phyloP scores from a whole-genome alignment of 1,140 invertebrate species.

The Venturia canescens region DNA sequence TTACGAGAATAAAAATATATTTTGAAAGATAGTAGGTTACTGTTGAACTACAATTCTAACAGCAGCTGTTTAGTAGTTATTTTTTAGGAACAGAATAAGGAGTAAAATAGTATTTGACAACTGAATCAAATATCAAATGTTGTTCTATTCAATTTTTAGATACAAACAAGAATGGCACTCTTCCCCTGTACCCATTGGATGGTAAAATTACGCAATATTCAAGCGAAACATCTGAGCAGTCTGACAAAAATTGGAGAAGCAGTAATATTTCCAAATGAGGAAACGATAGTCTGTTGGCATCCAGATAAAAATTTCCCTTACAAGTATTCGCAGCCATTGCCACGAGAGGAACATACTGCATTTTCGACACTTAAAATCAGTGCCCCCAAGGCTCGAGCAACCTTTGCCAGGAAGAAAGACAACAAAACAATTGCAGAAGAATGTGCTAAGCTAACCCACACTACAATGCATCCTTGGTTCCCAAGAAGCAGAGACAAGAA shows the following conservation, averaged over 20 bases:
- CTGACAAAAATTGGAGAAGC: not conserved
- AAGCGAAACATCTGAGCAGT: too few species aligned
- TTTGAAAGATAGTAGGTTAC: too few species aligned
- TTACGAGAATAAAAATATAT: too few species aligned
- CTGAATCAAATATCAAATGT: too few species aligned
- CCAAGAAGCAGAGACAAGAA: slow-evolving; percentile 82
- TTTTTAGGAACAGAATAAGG: too few species aligned
- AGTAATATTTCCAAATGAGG: slow-evolving; percentile 66
- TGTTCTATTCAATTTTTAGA: too few species aligned
- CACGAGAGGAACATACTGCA: slow-evolving; percentile 67
- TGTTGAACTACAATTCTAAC: too few species aligned
- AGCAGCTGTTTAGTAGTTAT: too few species aligned
- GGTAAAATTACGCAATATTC: too few species aligned
- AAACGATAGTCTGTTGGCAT: slow-evolving; percentile 93
- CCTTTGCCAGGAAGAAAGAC: slow-evolving; percentile 81
- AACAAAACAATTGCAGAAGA: slow-evolving; percentile 81
- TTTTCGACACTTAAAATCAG: slow-evolving; percentile 80
- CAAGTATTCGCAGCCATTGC: slow-evolving; percentile 87
- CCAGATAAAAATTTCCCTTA: slow-evolving; percentile 90
- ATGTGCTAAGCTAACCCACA: slow-evolving; percentile 85
- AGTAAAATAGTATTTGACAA: too few species aligned
- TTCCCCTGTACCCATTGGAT: too few species aligned
- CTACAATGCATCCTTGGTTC: slow-evolving; percentile 90
- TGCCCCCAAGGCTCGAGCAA: slow-evolving; percentile 79
- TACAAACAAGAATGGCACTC: too few species aligned